Evolutionary conservation across 2,797 vertebrate species (phyloP).

Genomic region (Mionectes olivaceus): DNA sequence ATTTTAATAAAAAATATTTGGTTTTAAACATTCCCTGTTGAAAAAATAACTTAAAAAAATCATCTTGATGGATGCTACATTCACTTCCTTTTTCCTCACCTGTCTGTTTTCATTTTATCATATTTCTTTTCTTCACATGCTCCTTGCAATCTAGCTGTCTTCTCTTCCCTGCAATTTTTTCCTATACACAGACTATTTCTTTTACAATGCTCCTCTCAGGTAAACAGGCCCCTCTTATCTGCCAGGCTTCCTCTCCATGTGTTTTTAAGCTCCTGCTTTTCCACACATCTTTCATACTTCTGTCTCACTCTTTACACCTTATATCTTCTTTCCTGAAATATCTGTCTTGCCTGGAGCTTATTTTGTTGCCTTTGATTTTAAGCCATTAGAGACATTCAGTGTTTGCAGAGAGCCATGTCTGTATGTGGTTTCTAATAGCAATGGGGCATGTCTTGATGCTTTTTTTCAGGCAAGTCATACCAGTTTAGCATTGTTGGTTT

Average conservation of each 20-base stretch:
- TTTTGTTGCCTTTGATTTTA: slow-evolving; percentile 70
- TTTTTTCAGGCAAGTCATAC: not conserved
- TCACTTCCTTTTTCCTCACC: not conserved
- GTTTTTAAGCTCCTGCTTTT: slow-evolving; percentile 52
- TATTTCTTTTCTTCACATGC: slow-evolving; percentile 4
- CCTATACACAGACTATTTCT: slow-evolving; percentile 8
- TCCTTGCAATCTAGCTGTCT: slow-evolving; percentile 22
- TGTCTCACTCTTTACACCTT: slow-evolving; percentile 29
- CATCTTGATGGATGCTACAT: not conserved
- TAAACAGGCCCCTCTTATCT: slow-evolving; percentile 55
- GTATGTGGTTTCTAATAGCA: slow-evolving; percentile 41
- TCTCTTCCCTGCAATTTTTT: slow-evolving; percentile 44
- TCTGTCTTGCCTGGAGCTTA: slow-evolving; percentile 62
- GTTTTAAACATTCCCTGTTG: not conserved
- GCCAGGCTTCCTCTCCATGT: slow-evolving; percentile 17
- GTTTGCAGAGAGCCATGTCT: slow-evolving; percentile 49
- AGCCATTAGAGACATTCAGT: slow-evolving; percentile 52
- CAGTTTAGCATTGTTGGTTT: not conserved
- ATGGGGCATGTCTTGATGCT: not conserved
- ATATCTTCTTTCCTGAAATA: slow-evolving; percentile 38
- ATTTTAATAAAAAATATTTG: slow-evolving; percentile 14
- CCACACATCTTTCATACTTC: slow-evolving; percentile 34
- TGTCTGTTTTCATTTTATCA: slow-evolving; percentile 35
- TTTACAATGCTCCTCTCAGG: not conserved
- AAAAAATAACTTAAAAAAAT: not conserved